Evolutionary conservation across 2,888 invertebrate genomes (phyloP).

Genomic region (Laothoe populi): DNA sequence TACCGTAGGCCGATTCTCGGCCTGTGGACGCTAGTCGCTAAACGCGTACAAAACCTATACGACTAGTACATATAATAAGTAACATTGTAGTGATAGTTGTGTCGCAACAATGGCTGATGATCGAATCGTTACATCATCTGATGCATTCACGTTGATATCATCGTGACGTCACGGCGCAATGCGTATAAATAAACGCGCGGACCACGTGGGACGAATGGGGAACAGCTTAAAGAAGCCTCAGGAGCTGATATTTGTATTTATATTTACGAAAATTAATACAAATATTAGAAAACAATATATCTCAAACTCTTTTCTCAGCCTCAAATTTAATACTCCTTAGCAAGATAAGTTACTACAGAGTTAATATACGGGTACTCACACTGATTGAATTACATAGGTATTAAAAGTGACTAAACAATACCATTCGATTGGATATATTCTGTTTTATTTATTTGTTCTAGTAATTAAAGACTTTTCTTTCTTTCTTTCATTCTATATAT

Average conservation of each 20-base stretch:
- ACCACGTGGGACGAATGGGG: conserved; percentile 29
- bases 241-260: background rate
- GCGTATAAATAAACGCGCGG: conserved; percentile 49
- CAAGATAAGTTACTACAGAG: no score
- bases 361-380: no score
- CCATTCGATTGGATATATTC: no score
- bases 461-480: no score
- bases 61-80: conserved; percentile 4
- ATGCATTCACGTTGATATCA: conserved; percentile 54
- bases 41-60: conserved; percentile 24
- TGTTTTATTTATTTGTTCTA: no score
- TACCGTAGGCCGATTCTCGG: no score
- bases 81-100: conserved; percentile 7
- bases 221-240: background rate
- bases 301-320: no score
- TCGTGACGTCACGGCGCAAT: conserved; percentile 53
- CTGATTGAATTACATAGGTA: no score
- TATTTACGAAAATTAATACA: background rate
- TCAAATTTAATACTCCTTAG: no score
- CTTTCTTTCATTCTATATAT: no score
- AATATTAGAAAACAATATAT: background rate
- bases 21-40: background rate
- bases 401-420: no score
- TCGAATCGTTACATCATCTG: conserved; percentile 60
- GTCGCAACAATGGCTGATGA: conserved; percentile 43